phyloP scores from a whole-genome alignment of 2,797 vertebrate species.

The Apogon hyalosoma region DNA sequence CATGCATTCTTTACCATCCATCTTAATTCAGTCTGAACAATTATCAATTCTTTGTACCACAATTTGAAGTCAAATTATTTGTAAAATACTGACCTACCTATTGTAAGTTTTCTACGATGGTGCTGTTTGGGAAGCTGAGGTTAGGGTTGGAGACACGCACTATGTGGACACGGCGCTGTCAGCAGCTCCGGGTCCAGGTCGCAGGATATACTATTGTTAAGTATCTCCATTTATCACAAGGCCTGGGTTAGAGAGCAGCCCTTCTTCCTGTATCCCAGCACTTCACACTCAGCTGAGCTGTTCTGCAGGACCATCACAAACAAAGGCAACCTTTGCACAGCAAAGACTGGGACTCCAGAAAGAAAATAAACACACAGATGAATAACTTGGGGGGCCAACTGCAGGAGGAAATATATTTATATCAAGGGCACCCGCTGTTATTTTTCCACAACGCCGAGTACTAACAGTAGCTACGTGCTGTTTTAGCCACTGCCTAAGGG shows the following conservation, averaged over 20 bases:
- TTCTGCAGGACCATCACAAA: slow-evolving; percentile 84
- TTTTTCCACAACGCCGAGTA: slow-evolving; percentile 74
- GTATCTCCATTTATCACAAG: slow-evolving; percentile 93
- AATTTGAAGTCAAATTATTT: slow-evolving; percentile 22
- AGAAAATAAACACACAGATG: slow-evolving; percentile 82
- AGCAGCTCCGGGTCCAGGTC: slow-evolving; percentile 82
- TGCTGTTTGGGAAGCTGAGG: slow-evolving; percentile 40
- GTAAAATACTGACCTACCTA: slow-evolving; percentile 23
- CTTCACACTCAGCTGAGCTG: slow-evolving; percentile 86
- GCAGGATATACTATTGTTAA: slow-evolving; percentile 97
- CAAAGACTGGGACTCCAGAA: slow-evolving; percentile 68
- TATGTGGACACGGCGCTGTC: slow-evolving; percentile 81
- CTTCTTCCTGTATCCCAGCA: slow-evolving; percentile 84
- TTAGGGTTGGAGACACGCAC: slow-evolving; percentile 69
- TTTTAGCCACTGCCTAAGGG: slow-evolving; percentile 68
- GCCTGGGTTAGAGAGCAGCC: slow-evolving; percentile 88
- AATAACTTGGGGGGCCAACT: slow-evolving; percentile 68
- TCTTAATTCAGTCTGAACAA: too few relatives aligned
- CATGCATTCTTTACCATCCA: too few relatives aligned
- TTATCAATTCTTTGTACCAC: too few relatives aligned
- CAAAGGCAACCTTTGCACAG: slow-evolving; percentile 86
- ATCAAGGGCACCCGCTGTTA: slow-evolving; percentile 78
- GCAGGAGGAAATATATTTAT: slow-evolving; percentile 86
- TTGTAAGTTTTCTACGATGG: slow-evolving; percentile 26
- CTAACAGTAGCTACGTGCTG: slow-evolving; percentile 80